phyloP scores from a whole-genome alignment of 1,140 invertebrate genomes.

The Eurosta solidaginis region DNA sequence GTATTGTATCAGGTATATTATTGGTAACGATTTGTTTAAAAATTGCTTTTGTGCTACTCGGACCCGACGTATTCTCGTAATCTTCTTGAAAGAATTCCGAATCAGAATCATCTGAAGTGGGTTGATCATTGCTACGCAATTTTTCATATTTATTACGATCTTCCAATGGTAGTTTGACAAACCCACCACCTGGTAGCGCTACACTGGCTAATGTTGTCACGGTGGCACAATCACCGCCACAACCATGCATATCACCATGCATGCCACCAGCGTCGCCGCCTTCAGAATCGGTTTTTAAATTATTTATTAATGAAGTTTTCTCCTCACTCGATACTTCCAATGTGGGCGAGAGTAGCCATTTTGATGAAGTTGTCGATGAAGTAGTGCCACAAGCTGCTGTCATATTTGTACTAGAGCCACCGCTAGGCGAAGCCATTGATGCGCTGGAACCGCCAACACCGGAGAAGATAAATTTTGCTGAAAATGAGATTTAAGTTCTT shows the following conservation, averaged over 20 bases:
- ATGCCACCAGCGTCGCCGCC: conserved; percentile 23
- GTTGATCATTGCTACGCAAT: conserved; percentile 65
- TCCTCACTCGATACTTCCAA: conserved; percentile 54
- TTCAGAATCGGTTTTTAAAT: conserved; percentile 52
- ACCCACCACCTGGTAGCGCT: conserved; percentile 45
- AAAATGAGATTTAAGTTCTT: conserved; percentile 59
- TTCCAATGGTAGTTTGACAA: conserved; percentile 70
- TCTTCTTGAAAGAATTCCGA: conserved; percentile 55
- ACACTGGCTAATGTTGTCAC: conserved; percentile 11
- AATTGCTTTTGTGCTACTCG: conserved; percentile 48
- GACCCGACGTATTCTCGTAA: conserved; percentile 35
- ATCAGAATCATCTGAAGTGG: conserved; percentile 67
- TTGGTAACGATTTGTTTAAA: conserved; percentile 64
- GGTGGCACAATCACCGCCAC: conserved; percentile 14
- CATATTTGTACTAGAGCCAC: background rate
- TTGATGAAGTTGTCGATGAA: conserved; percentile 50
- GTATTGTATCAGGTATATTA: conserved; percentile 61
- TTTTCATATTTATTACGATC: conserved; percentile 82
- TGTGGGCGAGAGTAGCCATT: conserved; percentile 57
- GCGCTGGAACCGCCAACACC: conserved; percentile 5
- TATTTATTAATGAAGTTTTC: conserved; percentile 55
- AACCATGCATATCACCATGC: background rate
- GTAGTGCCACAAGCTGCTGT: conserved; percentile 36
- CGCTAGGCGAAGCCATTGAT: conserved; percentile 21
- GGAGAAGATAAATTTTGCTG: conserved; percentile 48